Evolutionary conservation across 2,888 invertebrate species (phyloP).

Genomic region (Steinernema hermaphroditum): DNA sequence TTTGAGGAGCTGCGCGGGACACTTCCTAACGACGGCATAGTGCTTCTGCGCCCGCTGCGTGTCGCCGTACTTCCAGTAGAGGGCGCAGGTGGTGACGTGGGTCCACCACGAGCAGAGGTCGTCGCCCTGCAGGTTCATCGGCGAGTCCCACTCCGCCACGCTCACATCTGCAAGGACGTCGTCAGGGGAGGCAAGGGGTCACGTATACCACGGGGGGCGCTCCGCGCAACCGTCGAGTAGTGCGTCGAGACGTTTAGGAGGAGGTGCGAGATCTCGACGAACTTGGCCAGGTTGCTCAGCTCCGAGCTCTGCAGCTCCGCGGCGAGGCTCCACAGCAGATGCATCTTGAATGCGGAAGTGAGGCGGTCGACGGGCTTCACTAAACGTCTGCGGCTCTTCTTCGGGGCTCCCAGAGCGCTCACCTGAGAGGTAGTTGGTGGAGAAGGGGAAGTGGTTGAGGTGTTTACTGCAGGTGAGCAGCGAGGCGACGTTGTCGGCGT

Average conservation of each 20-base stretch:
- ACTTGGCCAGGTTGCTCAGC: constrained; percentile 39
- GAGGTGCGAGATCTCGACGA: constrained; percentile 59
- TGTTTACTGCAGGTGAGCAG: constrained; percentile 34
- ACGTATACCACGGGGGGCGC: background rate
- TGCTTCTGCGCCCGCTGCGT: constrained; percentile 55
- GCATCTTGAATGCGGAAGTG: constrained; percentile 56
- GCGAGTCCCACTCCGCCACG: constrained; percentile 30
- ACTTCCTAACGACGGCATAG: constrained; percentile 59
- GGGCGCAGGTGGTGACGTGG: constrained; percentile 61
- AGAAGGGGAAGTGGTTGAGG: constrained; percentile 33
- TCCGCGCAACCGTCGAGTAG: constrained; percentile 10
- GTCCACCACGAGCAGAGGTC: constrained; percentile 65
- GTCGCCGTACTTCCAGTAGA: constrained; percentile 57
- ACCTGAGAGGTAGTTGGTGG: constrained; percentile 18
- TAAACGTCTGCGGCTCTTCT: too few species aligned
- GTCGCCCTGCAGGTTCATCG: constrained; percentile 49
- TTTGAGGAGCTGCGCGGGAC: constrained; percentile 52
- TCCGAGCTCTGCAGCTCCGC: constrained; percentile 46
- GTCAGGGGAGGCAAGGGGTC: too few species aligned
- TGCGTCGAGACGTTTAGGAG: constrained; percentile 52
- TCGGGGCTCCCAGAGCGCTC: too few species aligned
- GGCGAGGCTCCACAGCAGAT: constrained; percentile 53
- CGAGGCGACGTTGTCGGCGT: constrained; percentile 35
- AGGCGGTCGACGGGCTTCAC: constrained; percentile 56
- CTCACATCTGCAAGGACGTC: constrained; percentile 36